Evolutionary conservation across 2,888 invertebrate genomes (phyloP), one percentile per base, ranked within the genome.

Genomic region (Druceiella hillmani): DNA sequence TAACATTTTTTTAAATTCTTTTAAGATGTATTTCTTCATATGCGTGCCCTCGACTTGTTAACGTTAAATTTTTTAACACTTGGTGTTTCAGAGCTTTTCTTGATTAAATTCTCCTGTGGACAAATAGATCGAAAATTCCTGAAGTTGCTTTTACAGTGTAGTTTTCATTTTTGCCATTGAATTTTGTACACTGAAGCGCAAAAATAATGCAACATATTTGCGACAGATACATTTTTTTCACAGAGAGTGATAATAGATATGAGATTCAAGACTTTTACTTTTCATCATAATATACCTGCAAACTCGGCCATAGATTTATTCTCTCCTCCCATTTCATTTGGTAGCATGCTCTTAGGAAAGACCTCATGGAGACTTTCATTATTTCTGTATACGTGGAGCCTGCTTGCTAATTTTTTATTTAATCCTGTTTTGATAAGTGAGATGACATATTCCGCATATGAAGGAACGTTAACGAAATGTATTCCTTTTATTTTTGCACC

Each of bases 291-390:
- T 15, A 4, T 27, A 27, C 27, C 27, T 6, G 3, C 15, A 32
- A 55, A 55, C 3, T 52, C 49, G 31, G 45, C 35, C 16, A 29
- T 51, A 7, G 52, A 52, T 6, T 28, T 55, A n/a, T 56, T 55
- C 13, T 50, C 48, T 24, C 32, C 53, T 4, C 55, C 54, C 27
- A 27, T 27, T 6, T 27, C 27, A 6, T 27, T 27, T 5, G 27
- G 10, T 32, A 49, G 22, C 46, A 51, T 10, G 32, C 47, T n/a
- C 38, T 48, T 25, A 41, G 55, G n/a, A 45, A 56, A 4, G 33
- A 36, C 14, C 17, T 55, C n/a, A 14, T 17, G 11, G 3, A 31
- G n/a, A 9, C 17, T 15, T 16, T 31, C 31, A 11, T 16, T 16
- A 3, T 17, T 31, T 7, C 16, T 3, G n/a, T 17, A 17, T 4